phyloP scores from a whole-genome alignment of 2,888 invertebrate species.

The Oasisia sp. region DNA sequence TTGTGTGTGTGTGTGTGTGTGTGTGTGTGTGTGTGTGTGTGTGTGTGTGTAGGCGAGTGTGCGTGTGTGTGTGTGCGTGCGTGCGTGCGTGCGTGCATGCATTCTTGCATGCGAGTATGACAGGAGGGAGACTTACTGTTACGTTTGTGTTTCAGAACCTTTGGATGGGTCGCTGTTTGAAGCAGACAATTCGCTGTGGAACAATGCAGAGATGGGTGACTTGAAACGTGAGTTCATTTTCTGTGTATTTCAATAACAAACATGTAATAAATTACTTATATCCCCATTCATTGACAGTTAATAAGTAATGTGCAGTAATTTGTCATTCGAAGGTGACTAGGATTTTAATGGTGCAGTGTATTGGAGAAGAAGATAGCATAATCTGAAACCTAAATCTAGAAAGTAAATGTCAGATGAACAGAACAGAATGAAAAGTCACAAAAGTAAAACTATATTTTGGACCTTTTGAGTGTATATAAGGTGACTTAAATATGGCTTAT shows the following conservation, averaged over 20 bases:
- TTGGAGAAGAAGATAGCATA: no score
- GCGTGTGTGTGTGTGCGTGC: neutral
- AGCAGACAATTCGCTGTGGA: neutral
- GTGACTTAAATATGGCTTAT: no score
- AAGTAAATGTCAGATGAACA: no score
- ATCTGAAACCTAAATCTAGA: no score
- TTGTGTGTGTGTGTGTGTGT: neutral
- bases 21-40: neutral
- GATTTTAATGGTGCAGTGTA: no score
- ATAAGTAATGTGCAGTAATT: no score
- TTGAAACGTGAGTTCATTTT: neutral
- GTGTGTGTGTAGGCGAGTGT: neutral
- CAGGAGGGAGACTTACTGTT: neutral
- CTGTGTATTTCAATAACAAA: neutral
- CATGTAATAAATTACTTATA: neutral
- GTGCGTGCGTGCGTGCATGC: neutral
- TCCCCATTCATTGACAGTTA: no score
- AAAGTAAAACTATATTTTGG: no score
- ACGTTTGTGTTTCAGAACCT: neutral
- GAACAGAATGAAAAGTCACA: no score
- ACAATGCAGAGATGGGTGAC: neutral
- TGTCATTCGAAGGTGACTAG: no score
- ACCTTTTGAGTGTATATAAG: no score
- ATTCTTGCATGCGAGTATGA: neutral
- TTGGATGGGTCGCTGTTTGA: neutral